These are phyloP conservation scores for Cacatua alba DNA, from an alignment of 2,113 vertebrate genomes.

Conservation along the genomic window DNA sequence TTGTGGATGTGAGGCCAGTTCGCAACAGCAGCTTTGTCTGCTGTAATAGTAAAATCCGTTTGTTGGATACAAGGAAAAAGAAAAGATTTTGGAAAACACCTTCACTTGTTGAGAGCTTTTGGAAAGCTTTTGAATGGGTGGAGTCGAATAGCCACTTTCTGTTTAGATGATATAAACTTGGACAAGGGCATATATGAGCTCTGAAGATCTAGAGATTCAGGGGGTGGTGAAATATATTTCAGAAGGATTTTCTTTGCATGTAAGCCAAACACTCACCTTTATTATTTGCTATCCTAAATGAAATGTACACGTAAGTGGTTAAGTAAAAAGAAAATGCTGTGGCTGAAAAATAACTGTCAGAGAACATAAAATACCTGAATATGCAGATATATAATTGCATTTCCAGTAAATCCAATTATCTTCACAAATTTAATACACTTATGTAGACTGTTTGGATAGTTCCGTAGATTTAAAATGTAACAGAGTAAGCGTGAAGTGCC, in stretches of 20 bases:
- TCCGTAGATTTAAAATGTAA: not conserved
- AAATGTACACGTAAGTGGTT: not conserved
- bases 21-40: conserved; percentile 17
- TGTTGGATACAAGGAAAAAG: not conserved
- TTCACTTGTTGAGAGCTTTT: not conserved
- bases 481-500: not conserved
- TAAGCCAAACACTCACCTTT: not conserved
- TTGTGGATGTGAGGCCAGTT: not conserved
- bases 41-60: conserved; percentile 9
- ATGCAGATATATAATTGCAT: conserved; percentile 11
- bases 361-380: conserved; percentile 29
- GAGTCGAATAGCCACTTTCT: conserved; percentile 16
- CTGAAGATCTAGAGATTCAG: not conserved
- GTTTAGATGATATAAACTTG: conserved; percentile 22
- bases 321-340: not conserved
- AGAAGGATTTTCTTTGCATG: not conserved
- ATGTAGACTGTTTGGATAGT: not conserved
- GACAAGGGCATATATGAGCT: not conserved
- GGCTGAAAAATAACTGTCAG: conserved; percentile 28
- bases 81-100: not conserved
- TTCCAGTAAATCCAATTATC: conserved; percentile 45
- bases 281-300: conserved; percentile 11
- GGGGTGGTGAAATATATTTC: not conserved
- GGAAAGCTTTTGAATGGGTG: conserved; percentile 25
- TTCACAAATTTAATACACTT: conserved; percentile 18